phyloP scores from a whole-genome alignment of 2,113 vertebrate genomes.

The Nothobranchius furzeri region DNA sequence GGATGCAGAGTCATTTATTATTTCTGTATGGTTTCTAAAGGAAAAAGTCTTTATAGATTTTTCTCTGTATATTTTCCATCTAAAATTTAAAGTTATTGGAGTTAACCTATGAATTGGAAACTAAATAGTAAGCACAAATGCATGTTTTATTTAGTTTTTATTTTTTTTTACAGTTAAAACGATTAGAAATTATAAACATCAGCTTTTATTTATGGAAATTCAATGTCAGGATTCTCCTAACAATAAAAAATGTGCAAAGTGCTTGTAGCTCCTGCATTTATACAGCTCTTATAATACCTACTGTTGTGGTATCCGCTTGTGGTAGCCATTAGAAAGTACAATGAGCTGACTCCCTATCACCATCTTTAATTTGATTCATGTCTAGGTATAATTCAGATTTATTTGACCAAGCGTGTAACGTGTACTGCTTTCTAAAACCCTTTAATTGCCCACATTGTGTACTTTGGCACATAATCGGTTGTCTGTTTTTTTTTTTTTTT shows the following conservation, averaged over 20 bases:
- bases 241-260: neutral
- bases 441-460: conserved; percentile 28
- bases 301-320: neutral
- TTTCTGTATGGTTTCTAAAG: too few relatives aligned
- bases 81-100: too few relatives aligned
- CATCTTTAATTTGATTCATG: conserved; percentile 1
- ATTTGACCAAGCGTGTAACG: conserved; percentile 9
- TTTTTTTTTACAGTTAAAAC: neutral
- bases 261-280: neutral
- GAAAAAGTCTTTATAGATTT: too few relatives aligned
- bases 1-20: too few relatives aligned
- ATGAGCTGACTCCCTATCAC: neutral
- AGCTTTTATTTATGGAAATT: neutral
- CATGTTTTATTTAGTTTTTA: too few relatives aligned
- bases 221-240: neutral
- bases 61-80: too few relatives aligned
- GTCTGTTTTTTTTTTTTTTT: conserved; percentile 41
- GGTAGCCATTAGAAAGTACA: neutral
- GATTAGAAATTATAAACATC: neutral
- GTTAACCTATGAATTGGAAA: neutral
- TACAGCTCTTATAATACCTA: neutral
- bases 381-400: conserved; percentile 6
- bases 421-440: neutral
- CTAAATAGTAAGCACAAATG: neutral
- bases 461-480: conserved; percentile 22